Evolutionary conservation across 1,140 invertebrate genomes (phyloP), one percentile per base, ranked within the genome.

Genomic region (Pygmarrhopalites habei): DNA sequence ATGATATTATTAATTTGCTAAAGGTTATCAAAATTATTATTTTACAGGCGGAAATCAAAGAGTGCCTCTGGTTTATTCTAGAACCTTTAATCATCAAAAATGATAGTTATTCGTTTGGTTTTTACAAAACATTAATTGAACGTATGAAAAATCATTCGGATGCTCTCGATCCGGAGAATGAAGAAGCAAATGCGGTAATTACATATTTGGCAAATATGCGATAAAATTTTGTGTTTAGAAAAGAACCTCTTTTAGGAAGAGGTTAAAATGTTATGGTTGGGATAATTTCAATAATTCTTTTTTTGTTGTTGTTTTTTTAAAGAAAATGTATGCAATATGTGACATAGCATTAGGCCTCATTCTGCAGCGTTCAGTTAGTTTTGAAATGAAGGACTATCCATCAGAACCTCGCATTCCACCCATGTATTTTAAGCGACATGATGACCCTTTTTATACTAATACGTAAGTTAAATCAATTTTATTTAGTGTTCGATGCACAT

Each of bases 251-350:
- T n/a, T n/a, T n/a, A n/a, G n/a, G n/a, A n/a, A n/a, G n/a, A n/a
- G n/a, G n/a, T n/a, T n/a, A n/a, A n/a, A n/a, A n/a, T n/a, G n/a
- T n/a, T 26, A n/a, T 46, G 28, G 35, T 21, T 17, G 47, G 17
- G 21, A 15, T 43, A 39, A 61, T 41, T 28, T 57, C 46, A 30
- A 30, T 30, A 23, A 0, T 35, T 23, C 35, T 55, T 35, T 28
- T 43, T 15, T 71, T 71, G 62, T 67, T n/a, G n/a, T n/a, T n/a
- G n/a, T n/a, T 69, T 72, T 72, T 60, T 76, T 80, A 5, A 75
- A 95, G 90, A 96, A 94, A 89, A 79, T 98, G 72, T 97, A 92
- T 87, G 88, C 92, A 44, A 85, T 95, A 53, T 96, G 93, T 80
- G 95, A 98, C 81, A 79, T 97, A 58, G 89, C 92, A 5, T 86